phyloP scores from a whole-genome alignment of 2,113 vertebrate species.

The Euleptes europaea region DNA sequence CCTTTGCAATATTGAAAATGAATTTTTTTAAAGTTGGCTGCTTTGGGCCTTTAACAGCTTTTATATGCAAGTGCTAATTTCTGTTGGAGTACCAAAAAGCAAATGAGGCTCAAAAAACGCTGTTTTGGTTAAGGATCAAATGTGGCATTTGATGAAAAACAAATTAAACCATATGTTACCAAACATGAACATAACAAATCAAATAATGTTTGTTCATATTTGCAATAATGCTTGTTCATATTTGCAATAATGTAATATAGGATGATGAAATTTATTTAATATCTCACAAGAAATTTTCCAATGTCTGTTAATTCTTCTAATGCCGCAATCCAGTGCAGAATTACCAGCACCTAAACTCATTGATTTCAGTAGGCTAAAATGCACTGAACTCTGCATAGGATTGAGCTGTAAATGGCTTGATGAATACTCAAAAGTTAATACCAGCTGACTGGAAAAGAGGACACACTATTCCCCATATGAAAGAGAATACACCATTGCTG shows the following conservation, averaged over 20 bases:
- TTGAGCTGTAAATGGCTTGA: constrained; percentile 26
- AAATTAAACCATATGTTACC: background rate
- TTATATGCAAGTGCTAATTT: background rate
- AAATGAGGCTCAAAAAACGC: background rate
- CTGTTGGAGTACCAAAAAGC: background rate
- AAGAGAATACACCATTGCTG: constrained; percentile 22
- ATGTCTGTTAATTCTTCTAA: constrained; percentile 36
- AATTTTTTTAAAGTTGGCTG: background rate
- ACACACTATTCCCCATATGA: constrained; percentile 30
- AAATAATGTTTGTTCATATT: fast-evolving
- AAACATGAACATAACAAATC: background rate
- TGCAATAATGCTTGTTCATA: background rate
- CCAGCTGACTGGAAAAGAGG: constrained; percentile 28
- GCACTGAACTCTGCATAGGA: background rate
- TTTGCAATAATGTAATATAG: constrained; percentile 11
- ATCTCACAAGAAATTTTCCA: constrained; percentile 28
- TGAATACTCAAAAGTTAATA: constrained; percentile 34
- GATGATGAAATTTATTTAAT: too few species aligned
- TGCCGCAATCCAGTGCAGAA: background rate
- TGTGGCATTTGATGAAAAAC: constrained; percentile 1
- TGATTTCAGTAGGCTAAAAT: background rate
- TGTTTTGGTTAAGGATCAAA: constrained; percentile 20
- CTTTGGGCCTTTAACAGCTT: fast-evolving
- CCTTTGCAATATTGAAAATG: background rate
- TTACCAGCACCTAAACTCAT: background rate